Evolutionary conservation across 2,888 invertebrate genomes (phyloP).

Genomic region (Mechanitis messenoides): DNA sequence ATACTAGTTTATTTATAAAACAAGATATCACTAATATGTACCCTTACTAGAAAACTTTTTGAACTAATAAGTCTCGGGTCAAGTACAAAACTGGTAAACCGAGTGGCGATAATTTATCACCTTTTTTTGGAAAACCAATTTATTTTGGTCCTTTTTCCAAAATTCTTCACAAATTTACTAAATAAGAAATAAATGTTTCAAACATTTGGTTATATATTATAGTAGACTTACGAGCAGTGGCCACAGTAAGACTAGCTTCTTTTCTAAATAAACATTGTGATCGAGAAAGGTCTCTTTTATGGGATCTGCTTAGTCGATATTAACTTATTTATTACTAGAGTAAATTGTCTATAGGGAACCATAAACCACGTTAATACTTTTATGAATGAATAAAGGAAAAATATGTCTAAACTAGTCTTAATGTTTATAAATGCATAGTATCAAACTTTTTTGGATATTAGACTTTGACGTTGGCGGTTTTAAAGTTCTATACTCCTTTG

Average conservation of each 20-base stretch:
- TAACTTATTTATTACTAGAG: no score
- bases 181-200: conserved; percentile 24
- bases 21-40: neutral
- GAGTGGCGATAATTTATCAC: conserved; percentile 23
- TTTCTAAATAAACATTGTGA: neutral
- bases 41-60: neutral
- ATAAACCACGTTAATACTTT: no score
- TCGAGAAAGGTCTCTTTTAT: no score
- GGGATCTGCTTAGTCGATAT: no score
- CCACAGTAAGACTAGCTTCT: neutral
- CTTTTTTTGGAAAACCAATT: conserved; percentile 21
- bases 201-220: conserved; percentile 16
- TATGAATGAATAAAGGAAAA: no score
- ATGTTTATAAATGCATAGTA: no score
- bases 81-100: conserved; percentile 18
- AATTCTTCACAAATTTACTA: conserved; percentile 23
- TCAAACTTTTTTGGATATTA: no score
- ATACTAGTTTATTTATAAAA: no score
- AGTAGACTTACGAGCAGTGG: conserved; percentile 15
- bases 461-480: no score
- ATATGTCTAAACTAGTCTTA: no score
- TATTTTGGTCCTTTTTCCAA: conserved; percentile 23
- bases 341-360: no score
- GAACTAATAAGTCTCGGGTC: conserved; percentile 10
- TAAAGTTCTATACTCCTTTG: no score